A percentile compares a stretch with the other conserved stretches of the same genome.
Conservation (phyloP, 2,888 invertebrate genomes). For the Dione juno region DNA sequence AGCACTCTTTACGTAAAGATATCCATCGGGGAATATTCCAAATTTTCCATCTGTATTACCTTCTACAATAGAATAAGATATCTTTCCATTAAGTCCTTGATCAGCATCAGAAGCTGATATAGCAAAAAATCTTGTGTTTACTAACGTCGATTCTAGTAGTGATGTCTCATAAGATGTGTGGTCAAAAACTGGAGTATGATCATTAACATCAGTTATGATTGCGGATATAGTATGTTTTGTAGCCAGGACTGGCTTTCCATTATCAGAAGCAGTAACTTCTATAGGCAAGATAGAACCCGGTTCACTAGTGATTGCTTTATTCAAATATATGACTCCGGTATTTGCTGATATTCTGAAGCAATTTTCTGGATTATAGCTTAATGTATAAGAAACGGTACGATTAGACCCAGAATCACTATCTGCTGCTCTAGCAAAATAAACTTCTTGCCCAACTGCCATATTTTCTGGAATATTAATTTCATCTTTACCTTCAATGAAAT, state of each 20-base stretch:
- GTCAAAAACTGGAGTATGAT: slow-evolving; percentile 97
- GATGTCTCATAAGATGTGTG: slow-evolving; percentile 97
- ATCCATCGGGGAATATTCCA: slow-evolving; percentile 97
- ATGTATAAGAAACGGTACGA: slow-evolving; percentile 90
- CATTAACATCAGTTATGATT: slow-evolving; percentile 94
- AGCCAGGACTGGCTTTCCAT: slow-evolving; percentile 88
- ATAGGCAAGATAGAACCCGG: slow-evolving; percentile 88
- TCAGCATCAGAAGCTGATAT: slow-evolving; percentile 95
- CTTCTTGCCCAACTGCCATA: slow-evolving; percentile 96
- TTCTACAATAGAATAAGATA: slow-evolving; percentile 92
- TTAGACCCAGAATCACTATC: slow-evolving; percentile 96
- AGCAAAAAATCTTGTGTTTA: slow-evolving; percentile 95
- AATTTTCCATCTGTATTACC: slow-evolving; percentile 94
- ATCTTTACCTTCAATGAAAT: slow-evolving; percentile 90
- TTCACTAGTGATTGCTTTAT: slow-evolving; percentile 89
- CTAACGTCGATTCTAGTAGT: slow-evolving; percentile 93
- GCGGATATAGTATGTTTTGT: slow-evolving; percentile 89
- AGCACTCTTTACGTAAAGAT: slow-evolving; percentile 92
- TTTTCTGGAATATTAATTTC: slow-evolving; percentile 93
- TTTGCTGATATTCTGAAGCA: slow-evolving; percentile 93
- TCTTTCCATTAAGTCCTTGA: slow-evolving; percentile 90
- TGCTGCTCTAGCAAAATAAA: slow-evolving; percentile 92
- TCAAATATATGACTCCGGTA: slow-evolving; percentile 94
- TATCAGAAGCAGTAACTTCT: slow-evolving; percentile 94
- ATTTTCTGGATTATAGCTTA: slow-evolving; percentile 91